A percentile compares a stretch with the other conserved stretches of the same genome.
These are phyloP conservation scores for Dasysyrphus tricinctus DNA, from an alignment of 2,888 invertebrate genomes.

Conservation along the genomic window DNA sequence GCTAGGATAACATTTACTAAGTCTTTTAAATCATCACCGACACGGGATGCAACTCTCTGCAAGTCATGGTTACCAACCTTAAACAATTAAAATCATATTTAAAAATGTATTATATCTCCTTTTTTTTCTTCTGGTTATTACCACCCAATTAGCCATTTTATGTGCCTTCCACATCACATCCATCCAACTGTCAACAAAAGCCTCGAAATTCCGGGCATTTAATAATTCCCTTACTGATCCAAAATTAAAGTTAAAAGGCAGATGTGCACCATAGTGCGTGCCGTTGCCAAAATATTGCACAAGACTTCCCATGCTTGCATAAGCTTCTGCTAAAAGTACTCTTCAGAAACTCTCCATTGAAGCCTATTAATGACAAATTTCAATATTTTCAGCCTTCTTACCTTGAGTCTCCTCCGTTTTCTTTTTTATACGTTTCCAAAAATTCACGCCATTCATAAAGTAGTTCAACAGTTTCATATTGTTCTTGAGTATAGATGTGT, in stretches of 20 bases:
- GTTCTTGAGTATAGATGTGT: constrained; percentile 87
- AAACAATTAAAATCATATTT: not conserved
- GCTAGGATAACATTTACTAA: constrained; percentile 87
- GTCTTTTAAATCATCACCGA: constrained; percentile 86
- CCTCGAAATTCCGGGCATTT: not conserved
- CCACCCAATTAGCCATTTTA: constrained; percentile 87
- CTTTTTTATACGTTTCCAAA: constrained; percentile 83
- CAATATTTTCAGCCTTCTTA: constrained; percentile 18
- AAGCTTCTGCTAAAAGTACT: constrained; percentile 87
- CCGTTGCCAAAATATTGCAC: constrained; percentile 86
- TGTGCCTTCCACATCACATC: constrained; percentile 84
- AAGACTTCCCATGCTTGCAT: constrained; percentile 84
- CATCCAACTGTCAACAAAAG: constrained; percentile 84
- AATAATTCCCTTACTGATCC: not conserved
- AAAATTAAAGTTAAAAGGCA: constrained; percentile 88
- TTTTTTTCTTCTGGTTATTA: constrained; percentile 78
- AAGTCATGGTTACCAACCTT: constrained; percentile 87
- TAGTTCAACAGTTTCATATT: constrained; percentile 85
- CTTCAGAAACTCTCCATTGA: not conserved
- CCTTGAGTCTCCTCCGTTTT: constrained; percentile 81
- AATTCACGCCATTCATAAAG: constrained; percentile 85
- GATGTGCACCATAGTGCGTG: constrained; percentile 84
- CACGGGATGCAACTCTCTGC: constrained; percentile 86
- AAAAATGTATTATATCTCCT: constrained; percentile 81
- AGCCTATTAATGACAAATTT: not conserved